Evolutionary conservation across 2,113 vertebrate genomes (phyloP).

Genomic region (Crotalus horridus): DNA sequence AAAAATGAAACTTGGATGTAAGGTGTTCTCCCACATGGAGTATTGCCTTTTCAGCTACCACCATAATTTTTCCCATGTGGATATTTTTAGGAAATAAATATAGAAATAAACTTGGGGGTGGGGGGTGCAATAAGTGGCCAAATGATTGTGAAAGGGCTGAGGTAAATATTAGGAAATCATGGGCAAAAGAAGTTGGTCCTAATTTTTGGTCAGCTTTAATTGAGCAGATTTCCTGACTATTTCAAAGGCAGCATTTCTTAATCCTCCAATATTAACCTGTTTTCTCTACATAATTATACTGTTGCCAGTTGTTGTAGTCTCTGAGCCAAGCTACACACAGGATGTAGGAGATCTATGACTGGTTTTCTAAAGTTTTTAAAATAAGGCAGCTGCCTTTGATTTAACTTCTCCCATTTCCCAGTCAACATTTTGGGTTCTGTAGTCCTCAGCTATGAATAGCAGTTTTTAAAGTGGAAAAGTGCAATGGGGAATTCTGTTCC

Average conservation of each 20-base stretch:
- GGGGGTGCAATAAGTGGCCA: not conserved
- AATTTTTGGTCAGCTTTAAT: not conserved
- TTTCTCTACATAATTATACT: constrained; percentile 1
- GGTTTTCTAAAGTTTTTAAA: not conserved
- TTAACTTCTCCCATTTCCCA: not conserved
- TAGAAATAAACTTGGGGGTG: not conserved
- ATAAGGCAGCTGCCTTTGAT: not conserved
- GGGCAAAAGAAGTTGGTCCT: not conserved
- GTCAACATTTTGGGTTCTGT: not conserved
- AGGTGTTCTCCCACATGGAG: not conserved
- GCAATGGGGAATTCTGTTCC: not conserved
- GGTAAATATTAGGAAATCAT: not conserved
- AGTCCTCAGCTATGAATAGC: not conserved
- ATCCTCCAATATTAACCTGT: not conserved
- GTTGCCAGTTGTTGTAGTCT: not conserved
- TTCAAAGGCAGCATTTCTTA: constrained; percentile 6
- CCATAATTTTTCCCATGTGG: not conserved
- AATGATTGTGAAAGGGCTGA: not conserved
- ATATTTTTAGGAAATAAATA: not conserved
- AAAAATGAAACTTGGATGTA: not conserved
- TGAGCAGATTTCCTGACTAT: not conserved
- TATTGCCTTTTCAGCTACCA: not conserved
- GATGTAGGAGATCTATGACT: not conserved
- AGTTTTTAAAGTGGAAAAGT: not conserved
- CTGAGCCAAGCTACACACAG: not conserved